Conservation (phyloP, 2,113 vertebrate genomes). For the Mirza zaza region DNA sequence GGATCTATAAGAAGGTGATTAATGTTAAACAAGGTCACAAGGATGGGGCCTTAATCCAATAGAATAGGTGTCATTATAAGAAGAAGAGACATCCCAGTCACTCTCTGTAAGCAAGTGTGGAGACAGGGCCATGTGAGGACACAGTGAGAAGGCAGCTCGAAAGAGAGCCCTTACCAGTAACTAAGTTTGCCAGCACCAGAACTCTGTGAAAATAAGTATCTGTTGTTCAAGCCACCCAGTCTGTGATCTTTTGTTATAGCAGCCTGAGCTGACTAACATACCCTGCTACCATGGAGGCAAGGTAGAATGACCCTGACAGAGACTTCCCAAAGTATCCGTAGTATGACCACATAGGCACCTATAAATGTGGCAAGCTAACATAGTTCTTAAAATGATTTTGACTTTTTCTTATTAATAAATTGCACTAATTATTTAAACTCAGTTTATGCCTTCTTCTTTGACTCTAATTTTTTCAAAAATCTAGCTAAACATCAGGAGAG, state of each 20-base stretch:
- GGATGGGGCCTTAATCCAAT: background rate
- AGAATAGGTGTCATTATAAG: background rate
- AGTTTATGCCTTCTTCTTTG: background rate
- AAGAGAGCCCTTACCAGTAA: background rate
- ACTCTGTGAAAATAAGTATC: background rate
- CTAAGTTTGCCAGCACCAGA: background rate
- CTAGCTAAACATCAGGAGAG: background rate
- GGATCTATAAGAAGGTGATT: background rate
- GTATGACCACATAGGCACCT: background rate
- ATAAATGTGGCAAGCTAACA: background rate
- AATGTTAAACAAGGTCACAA: background rate
- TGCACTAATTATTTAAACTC: background rate
- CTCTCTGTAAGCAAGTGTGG: fast-evolving
- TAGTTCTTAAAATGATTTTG: background rate
- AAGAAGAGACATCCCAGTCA: background rate
- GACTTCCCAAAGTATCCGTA: background rate
- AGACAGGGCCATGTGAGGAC: background rate
- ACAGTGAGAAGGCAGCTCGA: background rate
- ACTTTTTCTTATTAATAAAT: background rate
- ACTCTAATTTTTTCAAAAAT: background rate
- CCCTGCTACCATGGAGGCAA: background rate
- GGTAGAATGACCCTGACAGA: background rate
- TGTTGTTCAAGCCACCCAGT: background rate
- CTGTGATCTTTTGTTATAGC: background rate
- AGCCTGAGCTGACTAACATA: background rate